These are phyloP conservation scores for Spizella passerina DNA, from an alignment of 2,797 vertebrate species.

Conservation along the genomic window DNA sequence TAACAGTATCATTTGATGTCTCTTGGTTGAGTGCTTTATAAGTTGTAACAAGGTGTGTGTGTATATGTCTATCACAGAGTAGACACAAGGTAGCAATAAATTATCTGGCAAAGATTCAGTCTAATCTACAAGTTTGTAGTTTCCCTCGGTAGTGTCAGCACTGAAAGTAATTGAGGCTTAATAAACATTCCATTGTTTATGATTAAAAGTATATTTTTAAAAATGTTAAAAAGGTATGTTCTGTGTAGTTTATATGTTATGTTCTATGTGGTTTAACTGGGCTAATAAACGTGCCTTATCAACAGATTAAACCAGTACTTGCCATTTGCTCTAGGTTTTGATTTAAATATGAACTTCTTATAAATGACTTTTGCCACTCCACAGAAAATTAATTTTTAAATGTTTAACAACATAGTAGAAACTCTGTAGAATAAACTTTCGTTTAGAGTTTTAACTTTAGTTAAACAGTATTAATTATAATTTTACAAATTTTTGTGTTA, in stretches of 20 bases:
- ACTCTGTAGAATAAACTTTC: not conserved
- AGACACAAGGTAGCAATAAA: not conserved
- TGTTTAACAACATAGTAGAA: not conserved
- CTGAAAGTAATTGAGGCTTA: not conserved
- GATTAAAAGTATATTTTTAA: not conserved
- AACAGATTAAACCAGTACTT: not conserved
- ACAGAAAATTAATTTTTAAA: not conserved
- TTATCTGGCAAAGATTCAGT: not conserved
- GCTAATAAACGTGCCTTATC: not conserved
- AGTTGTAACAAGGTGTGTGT: not conserved
- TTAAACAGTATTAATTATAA: not conserved
- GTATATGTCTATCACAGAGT: too few relatives aligned
- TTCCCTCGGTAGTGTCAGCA: accelerated
- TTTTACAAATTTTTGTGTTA: not conserved
- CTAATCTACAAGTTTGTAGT: too few relatives aligned
- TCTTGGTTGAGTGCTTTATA: accelerated
- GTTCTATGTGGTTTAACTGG: not conserved
- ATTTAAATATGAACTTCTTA: accelerated
- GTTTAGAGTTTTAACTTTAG: not conserved
- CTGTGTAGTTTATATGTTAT: too few relatives aligned
- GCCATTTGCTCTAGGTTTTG: not conserved
- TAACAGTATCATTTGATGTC: not conserved
- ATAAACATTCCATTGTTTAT: not conserved
- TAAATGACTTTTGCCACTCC: not conserved
- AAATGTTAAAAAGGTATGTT: not conserved